Evolutionary conservation across 2,888 invertebrate genomes (phyloP).

Genomic region (Epistrophe eligans): DNA sequence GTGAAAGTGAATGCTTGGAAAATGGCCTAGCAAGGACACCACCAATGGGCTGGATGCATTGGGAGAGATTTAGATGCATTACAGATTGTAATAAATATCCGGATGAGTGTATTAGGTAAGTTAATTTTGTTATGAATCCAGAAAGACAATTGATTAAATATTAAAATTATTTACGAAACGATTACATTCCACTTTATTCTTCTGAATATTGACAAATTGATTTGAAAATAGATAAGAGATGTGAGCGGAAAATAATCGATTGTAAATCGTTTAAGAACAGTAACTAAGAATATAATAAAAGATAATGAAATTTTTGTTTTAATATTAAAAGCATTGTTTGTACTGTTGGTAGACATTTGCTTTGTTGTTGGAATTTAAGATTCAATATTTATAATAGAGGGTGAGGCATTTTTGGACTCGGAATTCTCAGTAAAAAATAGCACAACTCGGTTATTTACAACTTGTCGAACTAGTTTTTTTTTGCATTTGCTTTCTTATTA

Average conservation of each 20-base stretch:
- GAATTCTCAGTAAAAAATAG: too few species aligned
- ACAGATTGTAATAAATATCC: constrained; percentile 86
- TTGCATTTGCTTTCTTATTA: too few species aligned
- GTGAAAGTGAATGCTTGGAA: constrained; percentile 81
- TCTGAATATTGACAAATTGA: neutral
- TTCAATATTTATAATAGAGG: too few species aligned
- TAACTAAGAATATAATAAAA: neutral
- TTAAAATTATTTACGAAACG: too few species aligned
- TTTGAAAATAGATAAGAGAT: neutral
- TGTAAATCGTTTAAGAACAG: neutral
- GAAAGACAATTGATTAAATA: neutral
- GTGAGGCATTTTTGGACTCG: too few species aligned
- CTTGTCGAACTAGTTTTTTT: too few species aligned
- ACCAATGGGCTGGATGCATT: constrained; percentile 89
- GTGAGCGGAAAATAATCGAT: neutral
- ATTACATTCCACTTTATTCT: neutral
- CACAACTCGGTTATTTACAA: too few species aligned
- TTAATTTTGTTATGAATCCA: neutral
- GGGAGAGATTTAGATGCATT: constrained; percentile 87
- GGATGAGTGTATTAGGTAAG: constrained; percentile 87
- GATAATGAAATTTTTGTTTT: neutral
- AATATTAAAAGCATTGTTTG: neutral
- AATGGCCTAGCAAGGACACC: constrained; percentile 88
- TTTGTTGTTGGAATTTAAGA: too few species aligned
- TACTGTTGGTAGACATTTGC: too few species aligned